A percentile compares a stretch with the other conserved stretches of the same genome.
These are phyloP conservation scores for Camponotus floridanus DNA, from an alignment of 1,140 invertebrate species.

Conservation along the genomic window DNA sequence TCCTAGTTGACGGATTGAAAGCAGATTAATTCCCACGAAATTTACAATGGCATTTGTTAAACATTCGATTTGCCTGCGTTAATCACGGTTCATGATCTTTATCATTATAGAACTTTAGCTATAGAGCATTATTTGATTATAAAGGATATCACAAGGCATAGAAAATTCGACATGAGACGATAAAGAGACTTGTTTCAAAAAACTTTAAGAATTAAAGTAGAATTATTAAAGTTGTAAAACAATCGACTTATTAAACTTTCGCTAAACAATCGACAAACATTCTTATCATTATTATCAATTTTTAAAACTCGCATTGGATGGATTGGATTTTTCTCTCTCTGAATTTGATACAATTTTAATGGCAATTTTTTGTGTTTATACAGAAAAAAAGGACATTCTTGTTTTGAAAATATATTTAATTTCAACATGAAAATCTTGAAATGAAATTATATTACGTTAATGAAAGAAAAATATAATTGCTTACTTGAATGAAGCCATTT, in stretches of 20 bases:
- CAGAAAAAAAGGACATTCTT: no score
- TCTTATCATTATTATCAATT: background rate
- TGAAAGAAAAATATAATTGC: no score
- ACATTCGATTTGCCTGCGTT: conserved; percentile 22
- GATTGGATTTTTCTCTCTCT: background rate
- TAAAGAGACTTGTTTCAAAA: background rate
- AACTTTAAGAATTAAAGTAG: background rate
- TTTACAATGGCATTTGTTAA: conserved; percentile 35
- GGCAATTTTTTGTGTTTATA: background rate
- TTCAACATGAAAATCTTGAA: no score
- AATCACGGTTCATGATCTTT: background rate
- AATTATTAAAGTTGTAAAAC: background rate
- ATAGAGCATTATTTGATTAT: conserved; percentile 1
- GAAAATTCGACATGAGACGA: background rate
- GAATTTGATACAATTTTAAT: conserved; percentile 7
- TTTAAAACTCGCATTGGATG: background rate
- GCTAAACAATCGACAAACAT: background rate
- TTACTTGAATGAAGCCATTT: no score
- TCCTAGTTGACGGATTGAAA: background rate
- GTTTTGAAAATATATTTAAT: no score
- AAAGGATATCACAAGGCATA: background rate
- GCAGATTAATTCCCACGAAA: background rate
- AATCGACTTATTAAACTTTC: background rate
- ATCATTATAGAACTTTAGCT: background rate
- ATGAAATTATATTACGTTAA: no score